Evolutionary conservation across 2,888 invertebrate species (phyloP).

Genomic region (Cataglyphis altisquamis): DNA sequence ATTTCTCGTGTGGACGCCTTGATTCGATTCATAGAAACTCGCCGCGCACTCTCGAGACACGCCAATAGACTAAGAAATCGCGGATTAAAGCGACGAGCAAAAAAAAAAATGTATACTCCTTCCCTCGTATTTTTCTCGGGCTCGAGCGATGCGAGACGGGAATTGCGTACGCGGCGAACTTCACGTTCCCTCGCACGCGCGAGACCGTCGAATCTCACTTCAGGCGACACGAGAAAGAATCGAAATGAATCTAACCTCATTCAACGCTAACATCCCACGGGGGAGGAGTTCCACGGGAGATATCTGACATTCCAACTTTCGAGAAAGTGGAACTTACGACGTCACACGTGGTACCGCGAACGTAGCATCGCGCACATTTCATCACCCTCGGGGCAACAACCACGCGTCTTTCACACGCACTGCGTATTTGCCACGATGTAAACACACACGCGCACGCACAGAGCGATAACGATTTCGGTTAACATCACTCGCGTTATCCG

Average conservation of each 20-base stretch:
- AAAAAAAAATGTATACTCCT: not conserved
- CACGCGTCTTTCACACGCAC: not conserved
- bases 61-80: not conserved
- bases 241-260: not conserved
- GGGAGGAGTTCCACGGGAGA: not conserved
- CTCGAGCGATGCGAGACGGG: not conserved
- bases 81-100: not conserved
- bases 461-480: too few species aligned
- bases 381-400: not conserved
- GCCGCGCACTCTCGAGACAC: not conserved
- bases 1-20: slow-evolving; percentile 16
- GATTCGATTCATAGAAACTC: slow-evolving; percentile 14
- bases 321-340: not conserved
- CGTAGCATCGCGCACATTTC: slow-evolving; percentile 16
- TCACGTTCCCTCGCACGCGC: not conserved
- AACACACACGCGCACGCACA: too few species aligned
- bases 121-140: not conserved
- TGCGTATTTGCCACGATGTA: not conserved
- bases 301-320: not conserved
- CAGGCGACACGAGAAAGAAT: not conserved
- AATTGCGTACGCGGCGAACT: slow-evolving; percentile 15
- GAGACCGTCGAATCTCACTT: not conserved
- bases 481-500: not conserved
- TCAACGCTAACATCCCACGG: not conserved
- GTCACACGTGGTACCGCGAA: slow-evolving; percentile 8